Base-by-base conservation (phyloP, 2,113 vertebrate species). In the Eubucco bourcierii region DNA sequence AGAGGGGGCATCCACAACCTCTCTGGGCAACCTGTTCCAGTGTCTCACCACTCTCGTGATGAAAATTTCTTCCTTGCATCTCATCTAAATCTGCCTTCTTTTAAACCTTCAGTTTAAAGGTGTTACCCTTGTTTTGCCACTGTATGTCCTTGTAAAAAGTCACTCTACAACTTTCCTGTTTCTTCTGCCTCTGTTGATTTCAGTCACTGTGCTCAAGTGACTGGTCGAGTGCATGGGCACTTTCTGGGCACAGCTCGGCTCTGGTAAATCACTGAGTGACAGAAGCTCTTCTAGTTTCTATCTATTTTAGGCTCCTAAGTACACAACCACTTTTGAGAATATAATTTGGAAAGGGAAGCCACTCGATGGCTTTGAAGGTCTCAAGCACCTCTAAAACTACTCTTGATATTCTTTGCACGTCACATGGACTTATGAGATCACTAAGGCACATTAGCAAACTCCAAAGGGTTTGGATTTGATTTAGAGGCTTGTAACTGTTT, bases 221-320 rank as follows among this genome's bases (percentile, higher is more conserved):
- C 8, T 21, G 46, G 23, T 33, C 20, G 52, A 80, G 53, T 14
- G 15, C 5, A 15, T 2, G 6, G 39, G 53, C 0, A 0, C 14
- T 76, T 46, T 72, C 31, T 58, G 55, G 19, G 27, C 4, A 1
- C 24, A 53, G 41, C 27, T 63, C 24, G 47, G 75, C 59, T 28
- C 24, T 28, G 28, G 34, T 34, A 41, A 68, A 34, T 24, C 58
- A 44, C n/a, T 50, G 16, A 64, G 20, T 18, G 65, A 23, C 20
- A 61, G 20, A 39, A 60, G 2, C 15, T 67, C 15, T 47, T 25
- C 9, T 24, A 29, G 8, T 63, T 94, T 68, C 55, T 63, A 2
- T 16, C 7, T 55, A 12, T 44, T 64, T 80, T 71, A 63, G 10
- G 13, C 29, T 75, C 27, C 72, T 28, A 34, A 11, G 28, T 44